These are phyloP conservation scores for Poeciliopsis gracilis DNA, from an alignment of 2,797 vertebrate genomes.

Conservation along the genomic window DNA sequence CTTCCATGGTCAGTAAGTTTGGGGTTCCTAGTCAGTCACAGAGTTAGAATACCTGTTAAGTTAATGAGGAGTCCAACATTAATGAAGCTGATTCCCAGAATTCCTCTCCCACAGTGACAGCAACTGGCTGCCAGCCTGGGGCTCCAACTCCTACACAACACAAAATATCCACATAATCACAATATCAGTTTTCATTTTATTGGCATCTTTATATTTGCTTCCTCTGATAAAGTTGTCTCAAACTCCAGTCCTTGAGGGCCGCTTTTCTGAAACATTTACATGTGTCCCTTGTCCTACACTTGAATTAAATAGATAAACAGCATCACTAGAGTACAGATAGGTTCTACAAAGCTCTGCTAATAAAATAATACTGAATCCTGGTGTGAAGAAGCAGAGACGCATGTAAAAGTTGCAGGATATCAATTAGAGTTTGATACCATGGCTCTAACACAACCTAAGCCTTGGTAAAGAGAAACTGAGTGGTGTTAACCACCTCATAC, in stretches of 20 bases:
- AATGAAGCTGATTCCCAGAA: slow-evolving; percentile 62
- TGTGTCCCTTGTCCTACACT: too few species aligned
- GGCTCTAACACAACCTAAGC: neutral
- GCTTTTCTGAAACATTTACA: too few species aligned
- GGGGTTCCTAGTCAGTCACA: neutral
- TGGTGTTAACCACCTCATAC: neutral
- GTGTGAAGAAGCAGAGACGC: too few species aligned
- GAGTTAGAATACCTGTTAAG: neutral
- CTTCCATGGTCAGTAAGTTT: neutral
- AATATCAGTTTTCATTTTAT: neutral
- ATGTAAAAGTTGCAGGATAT: too few species aligned
- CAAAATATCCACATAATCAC: neutral
- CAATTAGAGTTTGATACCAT: too few species aligned
- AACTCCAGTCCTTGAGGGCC: too few species aligned
- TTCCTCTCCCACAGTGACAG: slow-evolving; percentile 86
- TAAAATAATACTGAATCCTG: too few species aligned
- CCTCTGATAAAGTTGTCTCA: too few species aligned
- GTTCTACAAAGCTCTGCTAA: too few species aligned
- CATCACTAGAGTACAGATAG: too few species aligned
- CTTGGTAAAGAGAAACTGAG: neutral
- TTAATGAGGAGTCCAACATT: neutral
- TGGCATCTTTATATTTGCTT: neutral
- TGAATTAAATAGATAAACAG: too few species aligned
- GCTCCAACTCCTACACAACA: slow-evolving; percentile 83
- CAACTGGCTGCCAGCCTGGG: slow-evolving; percentile 87